phyloP scores from a whole-genome alignment of 2,113 vertebrate species.

The Microtus richardsoni region DNA sequence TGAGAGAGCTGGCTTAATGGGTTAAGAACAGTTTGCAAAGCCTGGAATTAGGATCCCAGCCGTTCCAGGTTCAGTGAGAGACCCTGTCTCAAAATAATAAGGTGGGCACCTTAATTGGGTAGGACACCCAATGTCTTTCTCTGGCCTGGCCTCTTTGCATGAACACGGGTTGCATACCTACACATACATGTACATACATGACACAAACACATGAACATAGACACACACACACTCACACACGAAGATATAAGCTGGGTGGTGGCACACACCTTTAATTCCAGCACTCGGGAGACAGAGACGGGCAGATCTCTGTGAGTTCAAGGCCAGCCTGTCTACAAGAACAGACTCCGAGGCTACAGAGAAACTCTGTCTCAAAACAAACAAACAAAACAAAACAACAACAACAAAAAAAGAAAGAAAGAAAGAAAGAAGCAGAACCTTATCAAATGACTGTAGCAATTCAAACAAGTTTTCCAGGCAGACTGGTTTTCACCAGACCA shows the following conservation, averaged over 20 bases:
- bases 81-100: not conserved
- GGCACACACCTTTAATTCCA: no score
- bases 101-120: not conserved
- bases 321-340: no score
- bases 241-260: no score
- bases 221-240: no score
- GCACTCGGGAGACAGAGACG: no score
- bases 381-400: no score
- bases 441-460: not conserved
- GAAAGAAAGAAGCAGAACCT: constrained; percentile 26
- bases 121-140: not conserved
- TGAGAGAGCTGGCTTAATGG: not conserved
- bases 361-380: no score
- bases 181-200: not conserved
- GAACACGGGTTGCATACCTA: not conserved
- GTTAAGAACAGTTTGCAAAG: not conserved
- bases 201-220: not conserved
- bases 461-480: constrained; percentile 20
- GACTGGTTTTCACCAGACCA: not conserved
- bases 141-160: not conserved
- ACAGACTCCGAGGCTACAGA: no score
- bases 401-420: no score
- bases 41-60: not conserved
- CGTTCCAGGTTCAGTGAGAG: not conserved
- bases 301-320: no score